Conservation (phyloP, 2,113 vertebrate species). For the Hemibagrus wyckioides region DNA sequence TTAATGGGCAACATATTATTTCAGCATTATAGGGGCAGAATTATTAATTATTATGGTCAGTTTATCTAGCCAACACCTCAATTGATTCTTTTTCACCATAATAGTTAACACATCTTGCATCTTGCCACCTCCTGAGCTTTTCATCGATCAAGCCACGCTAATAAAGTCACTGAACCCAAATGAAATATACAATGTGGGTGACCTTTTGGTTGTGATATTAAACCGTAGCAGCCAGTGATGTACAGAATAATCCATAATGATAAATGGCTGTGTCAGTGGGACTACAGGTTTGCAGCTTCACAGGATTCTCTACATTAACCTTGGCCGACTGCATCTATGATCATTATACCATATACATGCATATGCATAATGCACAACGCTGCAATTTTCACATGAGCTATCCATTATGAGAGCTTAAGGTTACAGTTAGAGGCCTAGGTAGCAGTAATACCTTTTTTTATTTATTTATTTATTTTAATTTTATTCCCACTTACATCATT, state of each 20-base stretch:
- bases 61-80: not conserved
- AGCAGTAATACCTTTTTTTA: not conserved
- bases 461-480: too few species aligned
- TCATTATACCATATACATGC: not conserved
- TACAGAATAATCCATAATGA: conserved; percentile 29
- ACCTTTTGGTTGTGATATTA: conserved; percentile 6
- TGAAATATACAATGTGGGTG: conserved; percentile 26
- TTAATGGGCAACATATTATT: not conserved
- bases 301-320: not conserved
- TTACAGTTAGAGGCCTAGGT: not conserved
- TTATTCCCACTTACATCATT: not conserved
- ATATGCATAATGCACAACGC: not conserved
- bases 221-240: not conserved
- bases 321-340: not conserved
- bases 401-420: not conserved
- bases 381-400: not conserved
- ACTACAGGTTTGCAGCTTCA: conserved; percentile 1
- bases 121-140: conserved; percentile 18
- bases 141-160: conserved; percentile 32
- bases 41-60: not conserved
- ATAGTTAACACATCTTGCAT: not conserved
- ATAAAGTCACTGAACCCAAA: conserved; percentile 40
- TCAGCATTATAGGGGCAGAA: not conserved
- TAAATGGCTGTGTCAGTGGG: not conserved
- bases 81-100: conserved; percentile 14